Conservation (phyloP, 2,797 vertebrate species). For the Lates japonicus region DNA sequence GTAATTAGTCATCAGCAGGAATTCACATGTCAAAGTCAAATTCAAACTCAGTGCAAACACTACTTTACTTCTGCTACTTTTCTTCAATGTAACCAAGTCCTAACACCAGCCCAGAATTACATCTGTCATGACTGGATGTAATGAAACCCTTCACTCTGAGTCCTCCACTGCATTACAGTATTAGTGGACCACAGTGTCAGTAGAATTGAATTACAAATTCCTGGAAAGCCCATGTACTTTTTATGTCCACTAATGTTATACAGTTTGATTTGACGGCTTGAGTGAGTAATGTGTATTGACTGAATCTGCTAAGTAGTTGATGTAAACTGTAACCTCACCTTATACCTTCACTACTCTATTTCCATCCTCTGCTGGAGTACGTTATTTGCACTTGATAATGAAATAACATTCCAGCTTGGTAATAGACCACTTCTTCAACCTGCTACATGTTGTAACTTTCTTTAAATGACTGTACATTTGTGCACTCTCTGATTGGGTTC, state of each 20-base stretch:
- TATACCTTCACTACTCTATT: not conserved
- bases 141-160: conserved; percentile 6
- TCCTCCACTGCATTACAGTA: conserved; percentile 6
- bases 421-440: not conserved
- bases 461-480: not conserved
- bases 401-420: not conserved
- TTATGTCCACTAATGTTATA: conserved; percentile 26
- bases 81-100: not conserved
- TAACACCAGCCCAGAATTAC: not conserved
- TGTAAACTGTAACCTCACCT: conserved; percentile 18
- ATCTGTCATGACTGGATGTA: conserved; percentile 21
- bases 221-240: conserved; percentile 29
- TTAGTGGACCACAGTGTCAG: conserved; percentile 12
- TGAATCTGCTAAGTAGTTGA: conserved; percentile 21
- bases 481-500: conserved; percentile 9
- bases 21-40: not conserved
- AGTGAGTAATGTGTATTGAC: conserved; percentile 39
- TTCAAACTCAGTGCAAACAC: not conserved
- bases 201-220: conserved; percentile 15
- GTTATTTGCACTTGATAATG: not conserved
- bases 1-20: not conserved
- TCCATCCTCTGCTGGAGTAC: not conserved
- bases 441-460: not conserved
- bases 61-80: not conserved
- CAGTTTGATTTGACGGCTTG: conserved; percentile 40